phyloP scores from a whole-genome alignment of 2,888 invertebrate genomes.

The Drosophila mimica region DNA sequence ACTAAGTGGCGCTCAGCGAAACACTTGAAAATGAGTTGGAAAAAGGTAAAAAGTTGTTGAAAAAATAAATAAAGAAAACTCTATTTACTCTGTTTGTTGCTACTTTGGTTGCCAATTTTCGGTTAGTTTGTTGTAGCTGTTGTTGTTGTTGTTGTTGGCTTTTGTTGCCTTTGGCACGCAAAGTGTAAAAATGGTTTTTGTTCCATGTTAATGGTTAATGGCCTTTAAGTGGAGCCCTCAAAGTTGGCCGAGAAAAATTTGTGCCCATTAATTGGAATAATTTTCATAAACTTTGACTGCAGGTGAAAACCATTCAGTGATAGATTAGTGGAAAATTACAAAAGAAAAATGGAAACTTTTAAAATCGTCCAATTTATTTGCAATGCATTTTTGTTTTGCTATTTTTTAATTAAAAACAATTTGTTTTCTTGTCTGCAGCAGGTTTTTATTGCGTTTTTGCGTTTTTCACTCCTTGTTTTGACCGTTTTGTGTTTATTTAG shows the following conservation, averaged over 20 bases:
- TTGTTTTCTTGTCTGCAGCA: conserved; percentile 72
- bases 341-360: no score
- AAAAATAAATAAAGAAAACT: conserved; percentile 74
- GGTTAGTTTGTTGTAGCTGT: conserved; percentile 50
- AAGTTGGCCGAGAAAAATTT: conserved; percentile 25
- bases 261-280: conserved; percentile 75
- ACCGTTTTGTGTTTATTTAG: conserved; percentile 80
- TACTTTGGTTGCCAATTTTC: conserved; percentile 44
- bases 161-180: conserved; percentile 60
- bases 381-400: conserved; percentile 35
- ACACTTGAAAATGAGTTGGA: conserved; percentile 73
- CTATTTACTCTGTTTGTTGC: conserved; percentile 45
- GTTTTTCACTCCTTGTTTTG: conserved; percentile 40
- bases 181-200: conserved; percentile 72
- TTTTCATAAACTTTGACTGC: conserved; percentile 45
- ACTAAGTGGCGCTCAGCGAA: conserved; percentile 68
- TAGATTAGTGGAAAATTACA: not conserved
- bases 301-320: not conserved
- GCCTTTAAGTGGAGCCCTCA: conserved; percentile 58
- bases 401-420: conserved; percentile 82
- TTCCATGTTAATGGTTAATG: conserved; percentile 71
- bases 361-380: not conserved
- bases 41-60: conserved; percentile 75
- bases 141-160: conserved; percentile 48
- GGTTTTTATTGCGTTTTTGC: conserved; percentile 23